phyloP scores from a whole-genome alignment of 2,113 vertebrate species.

The Chitala chitala region DNA sequence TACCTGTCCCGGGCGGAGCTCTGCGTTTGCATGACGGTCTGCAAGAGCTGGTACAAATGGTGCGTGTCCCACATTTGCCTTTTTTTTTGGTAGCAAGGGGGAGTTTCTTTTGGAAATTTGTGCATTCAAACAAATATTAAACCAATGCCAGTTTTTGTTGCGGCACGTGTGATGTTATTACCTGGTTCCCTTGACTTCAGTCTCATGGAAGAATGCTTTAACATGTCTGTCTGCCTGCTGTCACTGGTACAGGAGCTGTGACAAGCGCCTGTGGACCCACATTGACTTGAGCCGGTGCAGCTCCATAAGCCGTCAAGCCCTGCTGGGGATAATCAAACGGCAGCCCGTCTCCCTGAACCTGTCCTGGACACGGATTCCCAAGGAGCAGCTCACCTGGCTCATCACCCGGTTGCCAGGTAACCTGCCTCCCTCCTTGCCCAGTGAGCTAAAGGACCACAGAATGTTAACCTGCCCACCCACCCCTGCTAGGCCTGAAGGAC shows the following conservation, averaged over 20 bases:
- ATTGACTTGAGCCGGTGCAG: constrained; percentile 92
- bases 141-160: too few species aligned
- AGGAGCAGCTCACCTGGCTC: constrained; percentile 95
- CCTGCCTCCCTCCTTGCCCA: not conserved
- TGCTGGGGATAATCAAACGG: constrained; percentile 93
- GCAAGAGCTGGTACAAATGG: constrained; percentile 99
- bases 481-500: constrained; percentile 80
- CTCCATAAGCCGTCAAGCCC: constrained; percentile 84
- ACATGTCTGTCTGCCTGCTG: not conserved
- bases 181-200: too few species aligned
- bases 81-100: not conserved
- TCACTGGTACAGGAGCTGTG: constrained; percentile 75
- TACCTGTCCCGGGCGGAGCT: constrained; percentile 90
- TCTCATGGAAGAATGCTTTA: not conserved
- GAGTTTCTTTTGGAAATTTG: not conserved
- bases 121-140: too few species aligned
- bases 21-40: constrained; percentile 96
- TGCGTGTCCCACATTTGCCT: constrained; percentile 56
- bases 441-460: too few species aligned
- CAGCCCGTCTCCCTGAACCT: constrained; percentile 90
- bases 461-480: not conserved
- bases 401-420: constrained; percentile 87
- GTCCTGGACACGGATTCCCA: constrained; percentile 96
- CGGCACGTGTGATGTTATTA: too few species aligned
- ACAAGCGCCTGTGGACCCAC: constrained; percentile 91